These are phyloP conservation scores for Phortica variegata DNA, from an alignment of 1,140 invertebrate genomes.

Conservation along the genomic window DNA sequence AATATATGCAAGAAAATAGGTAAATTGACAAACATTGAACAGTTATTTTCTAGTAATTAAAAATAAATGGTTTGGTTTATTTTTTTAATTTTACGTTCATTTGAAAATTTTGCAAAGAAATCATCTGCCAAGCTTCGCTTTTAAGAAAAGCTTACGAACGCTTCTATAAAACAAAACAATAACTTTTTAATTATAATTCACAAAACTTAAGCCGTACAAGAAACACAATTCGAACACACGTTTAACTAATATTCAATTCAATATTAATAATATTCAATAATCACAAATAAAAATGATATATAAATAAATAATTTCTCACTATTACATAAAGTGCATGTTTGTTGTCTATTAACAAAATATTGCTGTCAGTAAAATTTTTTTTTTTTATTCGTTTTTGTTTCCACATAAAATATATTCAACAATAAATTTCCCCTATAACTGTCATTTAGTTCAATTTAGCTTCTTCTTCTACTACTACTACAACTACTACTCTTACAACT, in stretches of 20 bases:
- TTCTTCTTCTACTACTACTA: no score
- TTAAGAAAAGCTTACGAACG: conserved; percentile 37
- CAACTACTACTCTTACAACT: no score
- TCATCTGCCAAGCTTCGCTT: no score
- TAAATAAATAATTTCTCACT: not conserved
- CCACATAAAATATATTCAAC: conserved; percentile 15
- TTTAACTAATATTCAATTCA: conserved; percentile 9
- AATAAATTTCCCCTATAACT: conserved; percentile 50
- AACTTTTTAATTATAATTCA: conserved; percentile 14
- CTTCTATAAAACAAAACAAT: conserved; percentile 11
- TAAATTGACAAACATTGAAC: no score
- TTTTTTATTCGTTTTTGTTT: conserved; percentile 10
- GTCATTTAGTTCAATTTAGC: conserved; percentile 24
- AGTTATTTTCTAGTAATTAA: no score
- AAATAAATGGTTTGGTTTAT: no score
- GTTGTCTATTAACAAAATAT: conserved; percentile 5
- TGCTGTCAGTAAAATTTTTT: not conserved
- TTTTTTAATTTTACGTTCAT: no score
- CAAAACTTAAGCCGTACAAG: not conserved
- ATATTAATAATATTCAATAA: conserved; percentile 2
- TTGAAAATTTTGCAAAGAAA: no score
- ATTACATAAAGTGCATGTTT: conserved; percentile 11
- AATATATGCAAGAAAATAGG: no score
- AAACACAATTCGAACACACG: conserved; percentile 15
- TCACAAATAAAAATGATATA: not conserved